Base-by-base conservation (phyloP, 1,140 invertebrate genomes). In the Lepidurus arcticus region DNA sequence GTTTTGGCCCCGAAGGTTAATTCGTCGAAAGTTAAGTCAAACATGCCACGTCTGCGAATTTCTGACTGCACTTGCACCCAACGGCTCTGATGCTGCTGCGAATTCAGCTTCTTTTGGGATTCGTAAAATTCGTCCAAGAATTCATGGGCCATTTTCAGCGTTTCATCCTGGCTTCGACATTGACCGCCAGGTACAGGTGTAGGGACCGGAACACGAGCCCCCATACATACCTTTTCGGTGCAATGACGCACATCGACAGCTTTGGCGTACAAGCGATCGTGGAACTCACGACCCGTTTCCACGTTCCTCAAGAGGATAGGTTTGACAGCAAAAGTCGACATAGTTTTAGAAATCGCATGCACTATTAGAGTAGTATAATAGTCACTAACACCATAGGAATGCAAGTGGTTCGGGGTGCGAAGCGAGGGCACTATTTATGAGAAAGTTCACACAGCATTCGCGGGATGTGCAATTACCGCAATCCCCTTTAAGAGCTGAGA, bases 61-160 rank as follows among this genome's bases (percentile, higher is more conserved):
- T 85, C 82, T 3, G 90, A 90, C 76, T 92, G 88, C 1, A 97
- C 92, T 81, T 92, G 90, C 78, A 91, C 89, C 91, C 92, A 93
- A 79, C 95, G 88, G 9, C 7, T 43, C 2, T 44, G 47, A 44
- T 80, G 65, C 42, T 53, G 21, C 13, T 78, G 42, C 10, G 74
- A 75, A 16, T 65, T 65, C 1, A 65, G 13, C 53, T 65, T 65
- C 13, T 65, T 65, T 16, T 65, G 53, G 6, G 53, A 65, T 65
- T 65, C 53, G n/a, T 65, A 65, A 16, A 65, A 65, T n/a, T 65
- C 53, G 13, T 65, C 53, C 53, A 65, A 65, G 21, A 65, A 65
- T 65, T 65, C 53, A 21, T 65, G 53, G 1, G 53, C 53, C 53
- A 65, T 9, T 65, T 65, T 65, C 16, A 65, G 53, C 53, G 53